Conservation (phyloP, 2,797 vertebrate genomes). For the Tragopan temminckii region DNA sequence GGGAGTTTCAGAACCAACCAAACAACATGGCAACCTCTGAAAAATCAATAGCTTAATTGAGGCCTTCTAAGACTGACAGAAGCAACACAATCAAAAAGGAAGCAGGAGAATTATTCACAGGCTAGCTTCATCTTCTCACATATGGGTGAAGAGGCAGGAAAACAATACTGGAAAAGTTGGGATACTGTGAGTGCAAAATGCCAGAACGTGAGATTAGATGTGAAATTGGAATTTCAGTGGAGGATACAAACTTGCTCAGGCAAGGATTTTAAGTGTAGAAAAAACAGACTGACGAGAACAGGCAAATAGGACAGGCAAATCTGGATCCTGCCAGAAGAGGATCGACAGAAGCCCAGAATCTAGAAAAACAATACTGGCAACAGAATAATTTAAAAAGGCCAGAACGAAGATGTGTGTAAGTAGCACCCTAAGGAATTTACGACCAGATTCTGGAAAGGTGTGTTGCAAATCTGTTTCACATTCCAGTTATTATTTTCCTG, state of each 20-base stretch:
- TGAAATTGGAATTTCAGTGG: background rate
- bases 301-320: background rate
- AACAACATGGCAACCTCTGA: background rate
- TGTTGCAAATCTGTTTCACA: background rate
- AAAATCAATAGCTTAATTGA: background rate
- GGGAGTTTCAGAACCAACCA: background rate
- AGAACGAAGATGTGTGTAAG: background rate
- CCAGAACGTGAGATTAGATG: fast-evolving
- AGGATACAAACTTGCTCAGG: background rate
- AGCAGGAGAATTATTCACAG: background rate
- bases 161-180: background rate
- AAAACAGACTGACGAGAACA: background rate
- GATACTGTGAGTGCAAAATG: background rate
- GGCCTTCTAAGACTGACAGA: background rate
- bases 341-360: background rate
- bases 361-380: background rate
- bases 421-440: background rate
- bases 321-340: background rate
- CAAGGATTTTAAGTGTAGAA: background rate
- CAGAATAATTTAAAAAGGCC: background rate
- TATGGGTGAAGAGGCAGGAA: background rate
- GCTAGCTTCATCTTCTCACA: background rate
- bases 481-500: background rate
- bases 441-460: background rate
- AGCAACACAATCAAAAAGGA: background rate